A percentile compares a stretch with the other conserved stretches of the same genome.
Evolutionary conservation across 2,113 vertebrate species (phyloP).

Genomic region (Brienomyrus brachyistius): DNA sequence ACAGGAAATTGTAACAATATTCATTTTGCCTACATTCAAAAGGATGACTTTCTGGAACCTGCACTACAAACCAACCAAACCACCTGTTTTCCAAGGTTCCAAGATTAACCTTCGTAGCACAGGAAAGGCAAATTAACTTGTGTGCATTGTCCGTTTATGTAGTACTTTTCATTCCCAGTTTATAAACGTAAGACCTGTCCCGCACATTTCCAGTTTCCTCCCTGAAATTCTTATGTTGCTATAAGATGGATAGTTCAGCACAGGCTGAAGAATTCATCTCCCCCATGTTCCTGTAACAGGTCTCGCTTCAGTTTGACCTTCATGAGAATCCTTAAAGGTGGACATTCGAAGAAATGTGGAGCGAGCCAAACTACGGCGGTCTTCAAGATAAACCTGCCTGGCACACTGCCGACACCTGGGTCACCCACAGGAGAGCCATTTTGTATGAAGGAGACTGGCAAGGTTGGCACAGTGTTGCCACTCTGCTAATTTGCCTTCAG

Average conservation of each 20-base stretch:
- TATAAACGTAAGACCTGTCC: neutral
- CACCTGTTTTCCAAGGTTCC: neutral
- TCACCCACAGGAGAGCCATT: neutral
- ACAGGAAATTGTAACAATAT: neutral
- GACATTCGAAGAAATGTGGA: neutral
- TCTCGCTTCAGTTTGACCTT: neutral
- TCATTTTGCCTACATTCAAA: neutral
- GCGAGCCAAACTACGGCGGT: neutral
- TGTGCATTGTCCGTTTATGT: neutral
- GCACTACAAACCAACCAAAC: neutral
- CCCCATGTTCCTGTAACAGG: neutral
- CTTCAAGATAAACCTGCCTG: neutral
- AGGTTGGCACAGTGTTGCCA: conserved; percentile 44
- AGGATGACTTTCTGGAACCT: neutral
- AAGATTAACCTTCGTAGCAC: neutral
- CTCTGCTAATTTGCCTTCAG: conserved; percentile 68
- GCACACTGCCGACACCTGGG: neutral
- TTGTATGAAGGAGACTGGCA: conserved; percentile 69
- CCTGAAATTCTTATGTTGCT: neutral
- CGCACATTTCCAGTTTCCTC: neutral
- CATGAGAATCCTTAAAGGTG: neutral
- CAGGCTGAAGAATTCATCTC: neutral
- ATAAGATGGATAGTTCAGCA: neutral
- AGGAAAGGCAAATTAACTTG: neutral
- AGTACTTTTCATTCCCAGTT: neutral